Percentiles rank a stretch among this genome's conserved stretches.
Conservation (phyloP, 2,888 invertebrate species). For the Cephus sareptanus region DNA sequence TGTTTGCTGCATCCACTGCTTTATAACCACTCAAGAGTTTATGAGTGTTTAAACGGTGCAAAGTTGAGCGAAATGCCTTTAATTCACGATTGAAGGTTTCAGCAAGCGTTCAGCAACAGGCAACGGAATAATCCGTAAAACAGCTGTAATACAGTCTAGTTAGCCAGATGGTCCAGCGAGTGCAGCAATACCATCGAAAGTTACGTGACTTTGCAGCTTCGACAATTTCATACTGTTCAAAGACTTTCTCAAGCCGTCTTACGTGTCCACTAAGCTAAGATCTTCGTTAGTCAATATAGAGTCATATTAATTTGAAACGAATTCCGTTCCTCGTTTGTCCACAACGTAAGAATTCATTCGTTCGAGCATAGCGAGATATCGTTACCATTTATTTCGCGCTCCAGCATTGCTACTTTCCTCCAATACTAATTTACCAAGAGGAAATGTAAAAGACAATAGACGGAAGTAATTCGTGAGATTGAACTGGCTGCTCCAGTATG, state of each 20-base stretch:
- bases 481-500: not conserved
- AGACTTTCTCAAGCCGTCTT: not conserved
- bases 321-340: not conserved
- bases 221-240: not conserved
- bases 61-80: not conserved
- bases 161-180: not conserved
- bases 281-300: not conserved
- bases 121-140: not conserved
- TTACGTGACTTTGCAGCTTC: not conserved
- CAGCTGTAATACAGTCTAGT: not conserved
- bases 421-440: not conserved
- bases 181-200: not conserved
- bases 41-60: constrained; percentile 28
- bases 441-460: not conserved
- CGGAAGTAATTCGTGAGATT: not conserved
- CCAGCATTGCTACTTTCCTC: not conserved
- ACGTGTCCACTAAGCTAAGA: not conserved
- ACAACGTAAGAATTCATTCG: not conserved
- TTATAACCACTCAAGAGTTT: constrained; percentile 38
- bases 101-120: not conserved
- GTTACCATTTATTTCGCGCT: not conserved
- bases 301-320: not conserved
- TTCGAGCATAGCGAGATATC: not conserved
- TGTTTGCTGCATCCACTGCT: constrained; percentile 17
- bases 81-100: not conserved